phyloP scores from a whole-genome alignment of 2,797 vertebrate genomes.

The Rhinichthys osculus region DNA sequence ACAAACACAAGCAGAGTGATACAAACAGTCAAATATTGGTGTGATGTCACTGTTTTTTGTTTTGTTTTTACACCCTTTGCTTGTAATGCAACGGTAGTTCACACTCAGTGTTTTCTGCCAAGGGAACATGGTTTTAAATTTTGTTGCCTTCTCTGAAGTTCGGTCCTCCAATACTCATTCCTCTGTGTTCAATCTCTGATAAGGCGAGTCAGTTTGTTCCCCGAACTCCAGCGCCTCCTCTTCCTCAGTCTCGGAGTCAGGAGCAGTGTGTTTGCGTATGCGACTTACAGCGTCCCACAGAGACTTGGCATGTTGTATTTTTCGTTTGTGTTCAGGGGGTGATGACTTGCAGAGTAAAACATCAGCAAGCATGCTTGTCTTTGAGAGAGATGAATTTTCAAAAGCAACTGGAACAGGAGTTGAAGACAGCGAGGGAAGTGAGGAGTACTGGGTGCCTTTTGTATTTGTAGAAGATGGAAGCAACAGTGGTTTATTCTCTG shows the following conservation, averaged over 20 bases:
- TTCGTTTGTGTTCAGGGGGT: conserved; percentile 35
- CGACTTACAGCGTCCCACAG: conserved; percentile 88
- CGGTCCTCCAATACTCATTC: not conserved
- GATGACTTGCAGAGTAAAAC: conserved; percentile 19
- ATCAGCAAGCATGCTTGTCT: not conserved
- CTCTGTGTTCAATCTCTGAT: not conserved
- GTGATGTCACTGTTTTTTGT: too few relatives aligned
- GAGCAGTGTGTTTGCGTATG: conserved; percentile 92
- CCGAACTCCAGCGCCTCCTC: conserved; percentile 75
- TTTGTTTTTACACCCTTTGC: too few relatives aligned
- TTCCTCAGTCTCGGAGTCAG: conserved; percentile 91
- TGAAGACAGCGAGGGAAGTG: not conserved
- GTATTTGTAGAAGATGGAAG: conserved; percentile 23
- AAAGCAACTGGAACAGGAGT: not conserved
- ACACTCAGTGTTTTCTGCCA: not conserved
- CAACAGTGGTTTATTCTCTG: conserved; percentile 30
- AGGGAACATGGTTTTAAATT: too few relatives aligned
- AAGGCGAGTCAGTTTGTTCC: conserved; percentile 61
- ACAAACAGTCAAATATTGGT: not conserved
- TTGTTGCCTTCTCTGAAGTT: not conserved
- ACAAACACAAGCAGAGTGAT: not conserved
- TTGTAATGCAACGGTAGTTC: not conserved
- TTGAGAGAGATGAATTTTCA: not conserved
- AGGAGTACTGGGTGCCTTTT: not conserved
- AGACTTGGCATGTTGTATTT: conserved; percentile 71